These are phyloP conservation scores for Solenopsis invicta DNA, from an alignment of 1,140 invertebrate genomes.

Conservation along the genomic window DNA sequence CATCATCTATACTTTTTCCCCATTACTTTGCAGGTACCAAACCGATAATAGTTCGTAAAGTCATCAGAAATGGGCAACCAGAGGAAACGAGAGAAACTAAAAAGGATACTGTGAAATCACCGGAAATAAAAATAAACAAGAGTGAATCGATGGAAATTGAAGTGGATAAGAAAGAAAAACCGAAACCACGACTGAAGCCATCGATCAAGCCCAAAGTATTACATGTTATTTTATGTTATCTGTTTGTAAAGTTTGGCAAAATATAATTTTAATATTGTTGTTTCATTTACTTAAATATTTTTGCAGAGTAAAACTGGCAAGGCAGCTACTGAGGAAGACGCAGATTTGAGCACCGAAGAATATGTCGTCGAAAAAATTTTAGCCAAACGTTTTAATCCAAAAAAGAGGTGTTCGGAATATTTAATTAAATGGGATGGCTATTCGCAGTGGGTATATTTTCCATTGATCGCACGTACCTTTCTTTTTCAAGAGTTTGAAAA, in stretches of 20 bases:
- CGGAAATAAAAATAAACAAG: slow-evolving; percentile 67
- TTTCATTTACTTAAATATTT: slow-evolving; percentile 23
- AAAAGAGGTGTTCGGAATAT: slow-evolving; percentile 92
- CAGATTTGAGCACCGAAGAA: slow-evolving; percentile 88
- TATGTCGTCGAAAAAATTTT: slow-evolving; percentile 93
- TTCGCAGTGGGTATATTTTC: slow-evolving; percentile 88
- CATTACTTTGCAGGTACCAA: slow-evolving; percentile 73
- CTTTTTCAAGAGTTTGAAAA: neutral
- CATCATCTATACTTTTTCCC: neutral
- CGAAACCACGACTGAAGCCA: slow-evolving; percentile 81
- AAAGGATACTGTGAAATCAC: slow-evolving; percentile 72
- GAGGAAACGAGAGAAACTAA: slow-evolving; percentile 79
- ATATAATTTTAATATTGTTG: neutral
- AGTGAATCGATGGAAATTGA: slow-evolving; percentile 66
- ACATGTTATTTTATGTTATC: neutral
- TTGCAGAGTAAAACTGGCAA: slow-evolving; percentile 67
- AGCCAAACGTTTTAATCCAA: slow-evolving; percentile 93
- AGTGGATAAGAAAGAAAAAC: slow-evolving; percentile 78
- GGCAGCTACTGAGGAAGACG: slow-evolving; percentile 79
- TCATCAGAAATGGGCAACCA: slow-evolving; percentile 85
- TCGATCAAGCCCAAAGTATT: slow-evolving; percentile 83
- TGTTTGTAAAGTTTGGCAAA: neutral
- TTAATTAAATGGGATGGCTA: slow-evolving; percentile 94
- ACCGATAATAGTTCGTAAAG: slow-evolving; percentile 83
- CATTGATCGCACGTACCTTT: neutral